These are phyloP conservation scores for Habropoda laboriosa DNA, from an alignment of 1,140 invertebrate genomes.

Conservation along the genomic window DNA sequence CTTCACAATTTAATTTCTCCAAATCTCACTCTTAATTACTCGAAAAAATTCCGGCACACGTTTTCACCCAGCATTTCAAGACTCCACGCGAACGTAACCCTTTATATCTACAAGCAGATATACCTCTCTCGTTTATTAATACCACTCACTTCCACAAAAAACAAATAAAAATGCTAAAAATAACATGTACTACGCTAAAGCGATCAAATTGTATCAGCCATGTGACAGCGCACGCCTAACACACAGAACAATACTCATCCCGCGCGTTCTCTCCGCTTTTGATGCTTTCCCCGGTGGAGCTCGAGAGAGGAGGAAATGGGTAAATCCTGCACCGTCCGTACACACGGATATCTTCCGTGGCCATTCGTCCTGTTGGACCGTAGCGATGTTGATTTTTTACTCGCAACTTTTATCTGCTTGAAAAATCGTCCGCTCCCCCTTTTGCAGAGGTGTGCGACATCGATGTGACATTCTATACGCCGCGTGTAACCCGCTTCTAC, in stretches of 20 bases:
- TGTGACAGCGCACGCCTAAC: background rate
- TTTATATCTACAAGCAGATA: no score
- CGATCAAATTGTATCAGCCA: background rate
- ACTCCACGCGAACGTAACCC: no score
- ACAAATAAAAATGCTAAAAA: no score
- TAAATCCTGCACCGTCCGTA: conserved; percentile 49
- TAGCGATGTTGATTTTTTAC: conserved; percentile 62
- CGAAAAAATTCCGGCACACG: no score
- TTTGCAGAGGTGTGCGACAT: conserved; percentile 52
- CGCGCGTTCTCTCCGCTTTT: conserved; percentile 1
- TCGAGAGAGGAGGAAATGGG: conserved; percentile 50
- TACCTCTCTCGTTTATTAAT: no score
- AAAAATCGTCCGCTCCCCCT: conserved; percentile 61
- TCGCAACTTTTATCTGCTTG: conserved; percentile 60
- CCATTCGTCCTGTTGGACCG: conserved; percentile 44
- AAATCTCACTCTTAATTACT: no score
- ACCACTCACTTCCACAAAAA: no score
- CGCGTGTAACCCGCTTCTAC: conserved; percentile 29
- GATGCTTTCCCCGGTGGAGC: background rate
- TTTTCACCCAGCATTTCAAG: no score
- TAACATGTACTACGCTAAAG: background rate
- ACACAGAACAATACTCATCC: conserved; percentile 52
- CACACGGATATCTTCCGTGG: conserved; percentile 49
- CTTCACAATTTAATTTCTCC: no score
- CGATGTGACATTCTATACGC: conserved; percentile 21